These are phyloP conservation scores for Elephas maximus DNA, from an alignment of 2,113 vertebrate genomes.

Conservation along the genomic window DNA sequence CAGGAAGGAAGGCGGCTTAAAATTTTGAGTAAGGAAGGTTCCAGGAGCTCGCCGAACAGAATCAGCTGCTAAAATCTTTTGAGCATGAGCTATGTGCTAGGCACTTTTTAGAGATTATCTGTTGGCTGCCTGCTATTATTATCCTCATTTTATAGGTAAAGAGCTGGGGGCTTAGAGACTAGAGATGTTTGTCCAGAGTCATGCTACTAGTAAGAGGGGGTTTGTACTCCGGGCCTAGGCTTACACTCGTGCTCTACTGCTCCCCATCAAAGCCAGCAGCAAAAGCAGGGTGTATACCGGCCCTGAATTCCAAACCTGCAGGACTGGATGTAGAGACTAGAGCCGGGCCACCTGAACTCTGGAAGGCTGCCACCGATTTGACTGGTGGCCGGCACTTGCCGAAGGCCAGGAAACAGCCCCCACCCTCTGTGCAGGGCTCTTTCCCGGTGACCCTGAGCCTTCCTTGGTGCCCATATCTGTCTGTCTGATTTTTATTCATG, in stretches of 20 bases:
- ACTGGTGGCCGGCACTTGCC: background rate
- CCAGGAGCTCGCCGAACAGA: constrained; percentile 16
- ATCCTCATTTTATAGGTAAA: background rate
- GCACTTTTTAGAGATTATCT: constrained; percentile 62
- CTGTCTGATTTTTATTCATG: constrained; percentile 57
- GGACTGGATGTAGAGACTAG: background rate
- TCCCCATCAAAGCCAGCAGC: background rate
- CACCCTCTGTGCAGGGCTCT: background rate
- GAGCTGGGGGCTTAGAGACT: background rate
- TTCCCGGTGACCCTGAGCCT: background rate
- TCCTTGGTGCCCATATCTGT: constrained; percentile 24
- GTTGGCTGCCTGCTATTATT: background rate
- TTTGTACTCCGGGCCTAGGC: background rate
- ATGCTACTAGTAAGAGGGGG: too few species aligned
- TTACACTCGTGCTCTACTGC: fast-evolving
- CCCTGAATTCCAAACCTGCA: background rate
- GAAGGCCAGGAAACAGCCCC: background rate
- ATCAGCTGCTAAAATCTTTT: constrained; percentile 21
- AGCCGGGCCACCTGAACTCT: background rate
- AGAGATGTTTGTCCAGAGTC: background rate
- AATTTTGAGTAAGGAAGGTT: background rate
- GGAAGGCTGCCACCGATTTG: background rate
- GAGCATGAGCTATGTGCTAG: background rate
- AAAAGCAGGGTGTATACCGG: background rate
- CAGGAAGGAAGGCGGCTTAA: background rate